Evolutionary conservation across 2,113 vertebrate genomes (phyloP), one percentile per base, ranked within the genome.

Genomic region (Mormoops blainvillei): DNA sequence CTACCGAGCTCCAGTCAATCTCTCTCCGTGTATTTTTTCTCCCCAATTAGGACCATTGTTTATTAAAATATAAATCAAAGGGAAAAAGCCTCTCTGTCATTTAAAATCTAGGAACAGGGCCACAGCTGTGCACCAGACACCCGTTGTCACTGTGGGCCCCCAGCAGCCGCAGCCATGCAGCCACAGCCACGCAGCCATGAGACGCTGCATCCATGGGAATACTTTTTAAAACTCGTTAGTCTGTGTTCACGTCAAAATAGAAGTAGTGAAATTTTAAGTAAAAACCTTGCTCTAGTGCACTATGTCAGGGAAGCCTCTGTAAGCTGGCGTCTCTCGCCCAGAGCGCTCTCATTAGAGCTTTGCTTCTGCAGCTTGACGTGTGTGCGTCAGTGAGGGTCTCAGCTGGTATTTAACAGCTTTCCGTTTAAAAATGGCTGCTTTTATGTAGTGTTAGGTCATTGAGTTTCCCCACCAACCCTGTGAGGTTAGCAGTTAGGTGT

Each of bases 11-110:
- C 36, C 54, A 11, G 19, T 56, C 28, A 58, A 10, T 86, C 16
- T 65, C 19, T 31, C 67, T 70, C 8, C 18, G 1, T 56, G 8
- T 58, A 24, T 24, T 67, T 78, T n/a, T 12, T 36, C 45, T 50
- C 87, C 45, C 20, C 68, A 88, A 0, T 63, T 13, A 43, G 61
- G 43, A 58, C 20, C 48, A 5, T 83, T 65, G 31, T 95, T 87
- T 90, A 87, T 45, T 83, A 54, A 90, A 73, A 81, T 61, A 3
- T 89, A 77, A 82, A 73, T 45, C 36, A 85, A 50, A 93, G 70
- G 20, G 15, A 22, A 19, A 48, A 31, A 16, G 13, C 41, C 52
- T 43, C 24, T n/a, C 24, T 10, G 2, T 83, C 12, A 8, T 94
- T 77, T 81, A 73, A 54, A 65, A 71, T 48, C 83, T 2, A n/a